Percentiles rank a stretch among this genome's conserved stretches.
Conservation (phyloP, 2,797 vertebrate species). For the Danio kyathit region DNA sequence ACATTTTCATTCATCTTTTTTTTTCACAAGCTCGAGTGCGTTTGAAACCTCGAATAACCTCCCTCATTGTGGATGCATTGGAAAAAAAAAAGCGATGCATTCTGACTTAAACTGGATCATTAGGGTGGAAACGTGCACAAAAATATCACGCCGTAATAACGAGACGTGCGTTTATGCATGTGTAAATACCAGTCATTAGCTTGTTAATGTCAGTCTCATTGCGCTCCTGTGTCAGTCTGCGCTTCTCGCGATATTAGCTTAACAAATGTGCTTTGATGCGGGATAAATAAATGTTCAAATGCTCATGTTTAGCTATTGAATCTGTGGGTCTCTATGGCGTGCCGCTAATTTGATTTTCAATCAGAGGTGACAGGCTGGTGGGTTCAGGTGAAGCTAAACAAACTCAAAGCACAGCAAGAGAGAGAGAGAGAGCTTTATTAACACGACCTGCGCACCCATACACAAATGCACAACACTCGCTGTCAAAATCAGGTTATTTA, state of each 20-base stretch:
- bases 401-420: slow-evolving; percentile 11
- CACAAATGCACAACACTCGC: not conserved
- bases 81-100: not conserved
- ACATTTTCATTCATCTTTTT: not conserved
- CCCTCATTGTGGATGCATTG: not conserved
- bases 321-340: slow-evolving; percentile 64
- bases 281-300: slow-evolving; percentile 51
- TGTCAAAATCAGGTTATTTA: slow-evolving; percentile 31
- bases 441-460: not conserved
- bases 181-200: slow-evolving; percentile 70
- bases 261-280: slow-evolving; percentile 64
- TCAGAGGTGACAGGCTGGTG: slow-evolving; percentile 74
- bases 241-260: slow-evolving; percentile 65
- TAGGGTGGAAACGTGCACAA: slow-evolving; percentile 75
- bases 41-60: slow-evolving; percentile 19
- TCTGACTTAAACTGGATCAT: slow-evolving; percentile 61
- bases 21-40: not conserved
- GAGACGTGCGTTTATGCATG: slow-evolving; percentile 78
- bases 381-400: not conserved
- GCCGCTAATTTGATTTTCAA: slow-evolving; percentile 83
- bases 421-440: not conserved
- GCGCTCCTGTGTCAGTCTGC: slow-evolving; percentile 65
- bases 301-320: slow-evolving; percentile 73
- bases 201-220: slow-evolving; percentile 79
- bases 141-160: slow-evolving; percentile 76